Base-by-base conservation (phyloP, 2,113 vertebrate species). In the Plotosus lineatus region DNA sequence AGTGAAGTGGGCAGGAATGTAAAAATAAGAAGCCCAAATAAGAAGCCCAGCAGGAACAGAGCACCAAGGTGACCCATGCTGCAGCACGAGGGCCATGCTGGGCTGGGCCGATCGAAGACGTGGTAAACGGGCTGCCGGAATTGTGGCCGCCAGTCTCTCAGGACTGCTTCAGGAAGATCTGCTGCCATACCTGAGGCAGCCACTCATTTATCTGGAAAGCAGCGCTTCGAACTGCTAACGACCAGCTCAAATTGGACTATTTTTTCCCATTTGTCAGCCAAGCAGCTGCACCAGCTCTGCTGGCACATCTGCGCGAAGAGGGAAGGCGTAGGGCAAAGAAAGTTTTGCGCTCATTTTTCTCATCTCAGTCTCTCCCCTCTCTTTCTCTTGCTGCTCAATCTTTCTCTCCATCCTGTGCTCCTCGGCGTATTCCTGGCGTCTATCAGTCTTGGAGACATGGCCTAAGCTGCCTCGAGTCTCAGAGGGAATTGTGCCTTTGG, bases 181-280 rank as follows among this genome's bases (percentile, higher is more conserved):
- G 87, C 94, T 93, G 92, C 94, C 90, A 91, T 93, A 95, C 95
- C 94, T 93, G 93, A 93, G 94, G 91, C 94, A 92, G 92, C 87
- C 90, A 84, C 91, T 93, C 93, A 93, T 95, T 94, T 94, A 93
- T 96, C 93, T 92, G 92, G 84, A 92, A 88, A 84, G 87, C 92
- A 82, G 88, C 85, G 87, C 91, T 91, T 90, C 1, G 74, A 65
- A 88, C 93, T 94, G 94, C 93, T 96, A 96, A 96, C 94, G 94
- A 94, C 94, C 93, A 91, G 87, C 94, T 95, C 93, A 94, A 93
- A 96, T 95, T 95, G 95, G 95, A 95, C 95, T 94, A 94, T 95
- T 96, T 96, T 94, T 94, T 94, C 93, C 90, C 94, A 95, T 92
- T 95, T 96, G 95, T 97, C 95, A 95, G 90, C 82, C 82, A 94